Conservation (phyloP, 2,797 vertebrate species). For the Microchirus variegatus region DNA sequence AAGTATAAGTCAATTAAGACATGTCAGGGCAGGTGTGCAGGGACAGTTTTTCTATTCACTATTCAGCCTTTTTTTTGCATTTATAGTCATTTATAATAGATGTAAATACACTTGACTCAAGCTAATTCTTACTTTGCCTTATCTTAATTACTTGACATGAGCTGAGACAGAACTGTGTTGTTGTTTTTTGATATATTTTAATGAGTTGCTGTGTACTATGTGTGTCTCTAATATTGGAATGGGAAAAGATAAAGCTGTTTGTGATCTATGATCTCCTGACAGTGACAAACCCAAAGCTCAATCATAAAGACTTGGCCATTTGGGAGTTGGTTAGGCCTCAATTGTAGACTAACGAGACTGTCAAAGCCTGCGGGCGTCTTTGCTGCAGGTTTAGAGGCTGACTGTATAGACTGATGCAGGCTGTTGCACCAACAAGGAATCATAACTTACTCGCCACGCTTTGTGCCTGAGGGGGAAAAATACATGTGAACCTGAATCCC, state of each 20-base stretch:
- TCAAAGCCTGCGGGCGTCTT: constrained; percentile 41
- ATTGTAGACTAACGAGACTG: constrained; percentile 35
- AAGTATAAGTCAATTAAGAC: not conserved
- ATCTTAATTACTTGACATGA: too few relatives aligned
- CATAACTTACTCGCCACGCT: constrained; percentile 48
- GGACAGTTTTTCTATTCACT: too few relatives aligned
- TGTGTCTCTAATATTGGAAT: constrained; percentile 5
- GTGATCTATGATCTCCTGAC: constrained; percentile 40
- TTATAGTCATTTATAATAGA: too few relatives aligned
- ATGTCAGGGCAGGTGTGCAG: too few relatives aligned
- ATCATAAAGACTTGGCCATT: constrained; percentile 39
- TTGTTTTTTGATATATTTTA: not conserved
- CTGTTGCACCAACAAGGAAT: constrained; percentile 61
- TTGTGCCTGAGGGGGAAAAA: constrained; percentile 40
- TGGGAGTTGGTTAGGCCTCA: constrained; percentile 47
- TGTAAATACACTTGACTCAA: too few relatives aligned
- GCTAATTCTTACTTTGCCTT: too few relatives aligned
- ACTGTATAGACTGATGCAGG: constrained; percentile 43
- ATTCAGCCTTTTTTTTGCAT: too few relatives aligned
- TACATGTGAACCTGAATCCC: constrained; percentile 44
- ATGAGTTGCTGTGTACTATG: not conserved
- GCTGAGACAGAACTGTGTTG: too few relatives aligned
- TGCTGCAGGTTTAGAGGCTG: constrained; percentile 47
- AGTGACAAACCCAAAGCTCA: constrained; percentile 33
- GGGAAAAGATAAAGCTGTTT: constrained; percentile 31